phyloP scores from a whole-genome alignment of 2,113 vertebrate species.

The Tragelaphus imberbis region DNA sequence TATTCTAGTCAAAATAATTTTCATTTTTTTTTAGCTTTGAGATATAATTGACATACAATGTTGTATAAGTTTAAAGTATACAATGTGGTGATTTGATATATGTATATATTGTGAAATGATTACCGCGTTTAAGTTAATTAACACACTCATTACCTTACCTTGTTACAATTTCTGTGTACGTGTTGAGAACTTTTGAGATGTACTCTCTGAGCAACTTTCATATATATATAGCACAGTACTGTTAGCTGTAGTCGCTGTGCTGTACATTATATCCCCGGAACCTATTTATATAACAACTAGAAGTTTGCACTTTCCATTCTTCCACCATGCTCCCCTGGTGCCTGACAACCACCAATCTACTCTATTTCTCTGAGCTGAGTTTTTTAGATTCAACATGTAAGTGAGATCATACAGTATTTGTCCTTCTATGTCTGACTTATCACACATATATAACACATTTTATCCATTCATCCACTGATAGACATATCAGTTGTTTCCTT shows the following conservation, averaged over 20 bases:
- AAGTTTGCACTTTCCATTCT: background rate
- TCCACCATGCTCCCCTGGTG: background rate
- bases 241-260: background rate
- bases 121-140: background rate
- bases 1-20: conserved; percentile 14
- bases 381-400: background rate
- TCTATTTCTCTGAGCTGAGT: background rate
- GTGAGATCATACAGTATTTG: background rate
- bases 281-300: background rate
- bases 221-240: background rate
- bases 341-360: background rate
- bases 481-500: background rate
- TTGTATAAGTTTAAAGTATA: background rate
- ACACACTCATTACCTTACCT: background rate
- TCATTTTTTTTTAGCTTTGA: background rate
- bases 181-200: background rate
- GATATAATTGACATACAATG: background rate
- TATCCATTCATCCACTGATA: background rate
- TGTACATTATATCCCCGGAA: background rate
- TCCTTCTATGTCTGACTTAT: background rate
- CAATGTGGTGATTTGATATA: background rate
- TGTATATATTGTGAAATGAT: background rate
- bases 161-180: background rate
- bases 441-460: background rate
- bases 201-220: background rate